Conservation (phyloP, 2,113 vertebrate species). For the Gallinago jamesoni region DNA sequence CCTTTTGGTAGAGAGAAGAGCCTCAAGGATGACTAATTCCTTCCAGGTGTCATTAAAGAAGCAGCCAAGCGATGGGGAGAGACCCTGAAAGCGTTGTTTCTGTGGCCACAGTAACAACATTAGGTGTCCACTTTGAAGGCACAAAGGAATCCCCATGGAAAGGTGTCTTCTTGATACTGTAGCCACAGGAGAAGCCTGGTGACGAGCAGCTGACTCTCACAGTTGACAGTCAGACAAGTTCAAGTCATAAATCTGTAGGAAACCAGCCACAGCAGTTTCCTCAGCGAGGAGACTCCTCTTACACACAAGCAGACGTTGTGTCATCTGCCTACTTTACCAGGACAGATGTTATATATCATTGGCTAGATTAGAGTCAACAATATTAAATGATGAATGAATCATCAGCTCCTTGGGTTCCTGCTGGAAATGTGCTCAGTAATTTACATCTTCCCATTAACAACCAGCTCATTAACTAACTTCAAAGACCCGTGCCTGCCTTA, state of each 20-base stretch:
- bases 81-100: not conserved
- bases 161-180: not conserved
- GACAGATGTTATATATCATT: not conserved
- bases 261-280: slow-evolving; percentile 23
- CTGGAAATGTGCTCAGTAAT: slow-evolving; percentile 35
- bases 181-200: not conserved
- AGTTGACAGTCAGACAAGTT: not conserved
- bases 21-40: not conserved
- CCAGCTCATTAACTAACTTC: slow-evolving; percentile 39
- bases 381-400: slow-evolving; percentile 55
- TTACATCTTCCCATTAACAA: slow-evolving; percentile 31
- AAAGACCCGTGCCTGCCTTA: slow-evolving; percentile 25
- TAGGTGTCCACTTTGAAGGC: not conserved
- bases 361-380: slow-evolving; percentile 46
- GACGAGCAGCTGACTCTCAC: not conserved
- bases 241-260: not conserved
- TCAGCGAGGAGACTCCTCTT: not conserved
- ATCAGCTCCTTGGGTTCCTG: slow-evolving; percentile 35
- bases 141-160: slow-evolving; percentile 22
- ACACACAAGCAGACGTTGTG: slow-evolving; percentile 7
- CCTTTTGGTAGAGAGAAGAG: not conserved
- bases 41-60: not conserved
- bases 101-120: not conserved
- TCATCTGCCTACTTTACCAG: not conserved
- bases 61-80: not conserved